Percentiles rank a stretch among this genome's conserved stretches.
Conservation (phyloP, 1,140 invertebrate genomes). For the Drosophila novamexicana region DNA sequence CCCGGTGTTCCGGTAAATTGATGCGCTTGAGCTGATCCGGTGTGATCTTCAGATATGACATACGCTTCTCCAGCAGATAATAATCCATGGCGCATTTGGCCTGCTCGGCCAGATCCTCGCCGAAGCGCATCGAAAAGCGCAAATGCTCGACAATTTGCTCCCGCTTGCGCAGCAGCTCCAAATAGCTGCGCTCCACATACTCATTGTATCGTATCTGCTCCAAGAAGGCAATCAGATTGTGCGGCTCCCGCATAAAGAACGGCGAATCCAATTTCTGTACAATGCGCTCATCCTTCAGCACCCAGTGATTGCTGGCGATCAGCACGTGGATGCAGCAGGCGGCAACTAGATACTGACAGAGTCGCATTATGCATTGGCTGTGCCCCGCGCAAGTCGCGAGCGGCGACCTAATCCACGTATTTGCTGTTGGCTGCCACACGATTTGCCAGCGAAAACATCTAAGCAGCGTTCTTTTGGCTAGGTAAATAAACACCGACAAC, state of each 20-base stretch:
- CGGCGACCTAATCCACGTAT: background rate
- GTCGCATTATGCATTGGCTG: constrained; percentile 51
- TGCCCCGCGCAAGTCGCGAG: background rate
- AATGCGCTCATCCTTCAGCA: constrained; percentile 73
- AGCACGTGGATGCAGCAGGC: constrained; percentile 54
- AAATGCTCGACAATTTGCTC: constrained; percentile 76
- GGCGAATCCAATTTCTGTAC: constrained; percentile 88
- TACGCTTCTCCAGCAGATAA: constrained; percentile 69
- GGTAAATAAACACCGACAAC: constrained; percentile 41
- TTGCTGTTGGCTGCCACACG: background rate
- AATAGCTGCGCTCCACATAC: constrained; percentile 70
- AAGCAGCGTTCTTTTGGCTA: background rate
- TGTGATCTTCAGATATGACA: constrained; percentile 69
- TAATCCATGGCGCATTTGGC: constrained; percentile 79
- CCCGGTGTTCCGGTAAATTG: constrained; percentile 62
- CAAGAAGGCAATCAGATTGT: constrained; percentile 92
- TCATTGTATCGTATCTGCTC: constrained; percentile 89
- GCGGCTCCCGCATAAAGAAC: constrained; percentile 90
- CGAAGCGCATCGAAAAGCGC: constrained; percentile 69
- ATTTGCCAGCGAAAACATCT: constrained; percentile 9
- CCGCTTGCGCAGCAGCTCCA: constrained; percentile 69
- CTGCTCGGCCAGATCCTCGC: constrained; percentile 76
- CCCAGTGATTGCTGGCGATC: constrained; percentile 74
- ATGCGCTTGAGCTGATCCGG: constrained; percentile 70
- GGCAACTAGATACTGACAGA: constrained; percentile 40